These are phyloP conservation scores for Brachionus manjavacas DNA, from an alignment of 1,140 invertebrate genomes.

Conservation along the genomic window DNA sequence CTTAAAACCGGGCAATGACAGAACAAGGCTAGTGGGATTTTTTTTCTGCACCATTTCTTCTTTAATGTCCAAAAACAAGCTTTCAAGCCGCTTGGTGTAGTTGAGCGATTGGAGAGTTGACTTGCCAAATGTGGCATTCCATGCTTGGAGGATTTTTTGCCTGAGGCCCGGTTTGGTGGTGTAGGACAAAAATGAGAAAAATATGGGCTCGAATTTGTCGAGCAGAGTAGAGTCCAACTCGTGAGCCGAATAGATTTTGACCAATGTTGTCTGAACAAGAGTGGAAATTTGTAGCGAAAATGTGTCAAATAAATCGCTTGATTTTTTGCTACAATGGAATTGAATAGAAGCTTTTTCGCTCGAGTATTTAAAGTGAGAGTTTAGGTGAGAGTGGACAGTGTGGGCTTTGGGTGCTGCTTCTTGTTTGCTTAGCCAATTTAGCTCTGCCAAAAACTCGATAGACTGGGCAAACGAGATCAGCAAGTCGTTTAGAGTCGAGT, in stretches of 20 bases:
- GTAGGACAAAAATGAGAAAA: conserved; percentile 5
- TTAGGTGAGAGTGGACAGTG: neutral
- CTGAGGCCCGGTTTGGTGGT: neutral
- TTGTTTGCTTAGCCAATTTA: neutral
- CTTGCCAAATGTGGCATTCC: conserved; percentile 31
- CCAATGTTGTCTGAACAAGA: neutral
- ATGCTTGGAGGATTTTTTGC: conserved; percentile 37
- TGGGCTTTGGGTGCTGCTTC: neutral
- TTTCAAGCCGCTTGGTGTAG: neutral
- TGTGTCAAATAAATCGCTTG: conserved; percentile 8
- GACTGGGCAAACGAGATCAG: neutral
- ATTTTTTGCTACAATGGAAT: neutral
- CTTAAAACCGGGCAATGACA: conserved; percentile 16
- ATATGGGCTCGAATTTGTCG: conserved; percentile 14
- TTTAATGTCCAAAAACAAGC: conserved; percentile 31
- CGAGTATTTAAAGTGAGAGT: neutral
- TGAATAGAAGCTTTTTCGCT: neutral
- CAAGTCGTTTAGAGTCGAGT: neutral
- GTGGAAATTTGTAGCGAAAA: neutral
- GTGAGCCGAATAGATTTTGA: neutral
- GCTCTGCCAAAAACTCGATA: neutral
- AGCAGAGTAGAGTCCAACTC: conserved; percentile 20
- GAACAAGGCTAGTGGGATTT: neutral
- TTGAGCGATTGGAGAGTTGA: neutral
- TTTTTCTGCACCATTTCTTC: conserved; percentile 29